Evolutionary conservation across 1,140 invertebrate species (phyloP), one percentile per base, ranked within the genome.

Genomic region (Pissodes strobi): DNA sequence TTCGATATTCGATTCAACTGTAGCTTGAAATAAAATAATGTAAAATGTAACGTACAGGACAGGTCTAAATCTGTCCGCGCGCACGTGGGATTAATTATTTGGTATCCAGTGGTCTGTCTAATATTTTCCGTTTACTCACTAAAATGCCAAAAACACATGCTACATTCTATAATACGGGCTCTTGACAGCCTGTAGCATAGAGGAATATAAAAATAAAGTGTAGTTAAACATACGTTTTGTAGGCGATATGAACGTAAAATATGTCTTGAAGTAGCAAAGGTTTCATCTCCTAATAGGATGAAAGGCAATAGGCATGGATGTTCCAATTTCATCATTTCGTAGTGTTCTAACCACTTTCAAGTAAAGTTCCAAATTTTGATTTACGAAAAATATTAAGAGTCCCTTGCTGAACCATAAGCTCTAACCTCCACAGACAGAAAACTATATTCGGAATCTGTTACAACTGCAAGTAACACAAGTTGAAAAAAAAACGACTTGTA

Each of bases 151-250:
- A 66, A 12, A 51, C 17, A 74, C 80, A 80, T 70, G 82, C 79
- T n/a, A 81, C n/a, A n/a, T n/a, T n/a, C 69, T n/a, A 75, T 73
- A 59, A 72, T 68, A 30, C 70, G 52, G 23, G 71, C 76, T 64
- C 75, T 58, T 30, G 70, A 75, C 10, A 76, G 25, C 12, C 72
- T 41, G 45, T 77, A 78, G 34, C 78, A n/a, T n/a, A n/a, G n/a
- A n/a, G n/a, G n/a, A n/a, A n/a, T n/a, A n/a, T n/a, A n/a, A n/a
- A n/a, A n/a, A n/a, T n/a, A n/a, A n/a, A n/a, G n/a, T n/a, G n/a
- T n/a, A n/a, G n/a, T n/a, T 79, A 48, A 69, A 79, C n/a, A 78
- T 64, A 63, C 58, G 34, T 73, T 76, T 41, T 38, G 64, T 55
- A 13, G 60, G 25, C 9, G 63, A 52, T 27, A 61, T 60, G 61